Base-by-base conservation (phyloP, 2,888 invertebrate species). In the Ornithoptera priamus region DNA sequence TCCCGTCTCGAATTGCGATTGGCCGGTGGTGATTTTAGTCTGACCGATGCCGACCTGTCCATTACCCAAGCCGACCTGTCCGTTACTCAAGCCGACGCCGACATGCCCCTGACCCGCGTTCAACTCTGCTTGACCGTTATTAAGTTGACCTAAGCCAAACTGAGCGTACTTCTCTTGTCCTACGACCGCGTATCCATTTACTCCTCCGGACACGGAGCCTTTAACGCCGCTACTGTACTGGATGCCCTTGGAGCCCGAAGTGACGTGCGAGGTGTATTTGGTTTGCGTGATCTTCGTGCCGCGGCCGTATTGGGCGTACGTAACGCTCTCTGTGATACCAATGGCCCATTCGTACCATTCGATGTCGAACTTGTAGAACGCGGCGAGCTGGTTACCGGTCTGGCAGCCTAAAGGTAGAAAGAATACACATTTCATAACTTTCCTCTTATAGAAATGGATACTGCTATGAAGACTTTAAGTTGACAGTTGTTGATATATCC, bases 341-440 rank as follows among this genome's bases (percentile, higher is more conserved):
- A 92, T 90, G 0, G 91, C 88, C 89, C 92, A 92, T 76, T 92
- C 84, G 82, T 93, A 93, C 94, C 94, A 94, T 77, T 93, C 93
- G 3, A 94, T 76, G 80, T 94, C 95, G 77, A 94, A 94, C 74
- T 93, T 94, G 85, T 92, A 92, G 89, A 94, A 94, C 1, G 90
- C 92, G 6, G 94, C 94, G 0, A 94, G 79, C 67, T 94, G 94
- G 78, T 94, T 93, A 12, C 92, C 89, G 1, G 84, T 79, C 2
- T 76, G 76, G 71, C 53, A 57, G 10, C 22, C 57, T n/a, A 46
- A 39, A 59, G 53, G n/a, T 53, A n/a, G n/a, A 53, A 7, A 53
- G 53, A 7, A 53, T 18, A 53, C 6, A n/a, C 53, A 53, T n/a
- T 53, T 53, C 6, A 46, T 2, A 17, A 15, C 5, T 30, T 30